Conservation (phyloP, 2,113 vertebrate species). For the Dicrurus megarhynchus region DNA sequence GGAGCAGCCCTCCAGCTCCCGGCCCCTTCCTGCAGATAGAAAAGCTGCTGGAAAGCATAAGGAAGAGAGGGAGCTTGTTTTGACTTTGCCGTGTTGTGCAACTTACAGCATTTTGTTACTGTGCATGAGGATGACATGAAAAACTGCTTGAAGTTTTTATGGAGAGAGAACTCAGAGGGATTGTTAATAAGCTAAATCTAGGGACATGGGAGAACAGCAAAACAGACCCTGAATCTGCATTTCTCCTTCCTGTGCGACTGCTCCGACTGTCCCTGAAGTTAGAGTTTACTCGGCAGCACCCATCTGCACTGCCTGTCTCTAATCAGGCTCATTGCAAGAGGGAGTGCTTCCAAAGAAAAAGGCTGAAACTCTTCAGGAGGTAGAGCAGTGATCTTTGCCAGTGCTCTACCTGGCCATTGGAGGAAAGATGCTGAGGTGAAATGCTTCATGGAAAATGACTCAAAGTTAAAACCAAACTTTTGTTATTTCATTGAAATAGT, state of each 20-base stretch:
- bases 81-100: neutral
- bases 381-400: neutral
- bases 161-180: neutral
- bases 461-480: neutral
- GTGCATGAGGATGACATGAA: neutral
- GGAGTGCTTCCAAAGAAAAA: neutral
- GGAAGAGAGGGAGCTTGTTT: neutral
- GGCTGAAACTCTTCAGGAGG: neutral
- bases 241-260: neutral
- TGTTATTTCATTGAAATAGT: neutral
- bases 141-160: neutral
- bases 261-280: neutral
- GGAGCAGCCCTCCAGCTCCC: neutral
- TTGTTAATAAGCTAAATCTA: neutral
- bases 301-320: neutral
- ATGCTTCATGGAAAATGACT: neutral
- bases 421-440: neutral
- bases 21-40: neutral
- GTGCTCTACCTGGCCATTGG: neutral
- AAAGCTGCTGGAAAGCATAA: neutral
- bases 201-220: neutral
- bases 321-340: neutral
- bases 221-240: neutral
- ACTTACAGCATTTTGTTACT: neutral
- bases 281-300: neutral